Percentiles rank a stretch among this genome's conserved stretches.
These are phyloP conservation scores for Protophormia terraenovae DNA, from an alignment of 2,888 invertebrate genomes.

Conservation along the genomic window DNA sequence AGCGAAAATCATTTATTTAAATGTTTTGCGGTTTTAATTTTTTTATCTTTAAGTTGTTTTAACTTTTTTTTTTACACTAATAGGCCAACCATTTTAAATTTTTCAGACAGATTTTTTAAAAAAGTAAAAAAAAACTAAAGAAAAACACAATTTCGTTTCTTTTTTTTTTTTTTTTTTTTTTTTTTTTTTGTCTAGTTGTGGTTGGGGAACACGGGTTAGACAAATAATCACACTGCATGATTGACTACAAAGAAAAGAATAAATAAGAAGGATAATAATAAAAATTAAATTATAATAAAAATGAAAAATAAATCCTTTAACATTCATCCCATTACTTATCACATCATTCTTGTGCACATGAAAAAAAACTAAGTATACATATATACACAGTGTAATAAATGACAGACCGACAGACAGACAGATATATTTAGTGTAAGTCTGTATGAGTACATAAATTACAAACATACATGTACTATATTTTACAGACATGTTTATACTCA, in stretches of 20 bases:
- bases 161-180: background rate
- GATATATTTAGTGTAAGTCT: too few species aligned
- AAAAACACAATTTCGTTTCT: too few species aligned
- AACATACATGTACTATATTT: slow-evolving; percentile 53
- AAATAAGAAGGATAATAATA: slow-evolving; percentile 1
- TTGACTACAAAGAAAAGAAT: background rate
- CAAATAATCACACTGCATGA: slow-evolving; percentile 13
- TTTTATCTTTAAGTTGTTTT: background rate
- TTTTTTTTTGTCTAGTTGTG: background rate
- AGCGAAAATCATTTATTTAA: background rate
- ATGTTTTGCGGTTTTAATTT: too few species aligned
- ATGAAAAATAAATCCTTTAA: slow-evolving; percentile 28
- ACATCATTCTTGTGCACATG: background rate
- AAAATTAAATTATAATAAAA: slow-evolving; percentile 31
- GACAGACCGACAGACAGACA: background rate
- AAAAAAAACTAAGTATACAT: background rate
- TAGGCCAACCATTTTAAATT: background rate
- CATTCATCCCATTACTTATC: slow-evolving; percentile 25
- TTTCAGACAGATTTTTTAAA: background rate
- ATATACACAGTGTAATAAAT: background rate
- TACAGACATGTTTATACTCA: slow-evolving; percentile 40
- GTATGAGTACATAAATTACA: background rate
- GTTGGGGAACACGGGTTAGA: background rate
- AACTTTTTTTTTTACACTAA: background rate
- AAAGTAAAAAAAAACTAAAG: too few species aligned